phyloP scores from a whole-genome alignment of 2,888 invertebrate species.

The Ormyrus pomaceus region DNA sequence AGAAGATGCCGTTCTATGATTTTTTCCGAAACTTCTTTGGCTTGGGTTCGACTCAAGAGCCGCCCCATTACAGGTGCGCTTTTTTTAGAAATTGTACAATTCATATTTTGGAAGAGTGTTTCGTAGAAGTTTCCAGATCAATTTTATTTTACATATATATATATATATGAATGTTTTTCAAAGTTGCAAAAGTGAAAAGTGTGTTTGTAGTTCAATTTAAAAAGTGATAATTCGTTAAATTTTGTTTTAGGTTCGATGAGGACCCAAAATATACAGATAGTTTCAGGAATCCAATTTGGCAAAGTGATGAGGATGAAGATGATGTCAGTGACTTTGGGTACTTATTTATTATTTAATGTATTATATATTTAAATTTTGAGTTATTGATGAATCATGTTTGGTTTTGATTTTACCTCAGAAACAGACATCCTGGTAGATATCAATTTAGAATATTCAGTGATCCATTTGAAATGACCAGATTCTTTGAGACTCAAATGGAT shows the following conservation, averaged over 20 bases:
- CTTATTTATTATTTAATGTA: conserved; percentile 28
- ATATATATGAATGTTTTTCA: neutral
- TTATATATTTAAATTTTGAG: neutral
- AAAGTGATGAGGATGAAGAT: conserved; percentile 69
- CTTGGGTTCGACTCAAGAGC: conserved; percentile 56
- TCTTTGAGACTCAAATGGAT: conserved; percentile 80
- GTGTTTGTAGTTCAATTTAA: neutral
- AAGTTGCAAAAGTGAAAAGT: neutral
- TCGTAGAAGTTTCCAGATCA: conserved; percentile 11
- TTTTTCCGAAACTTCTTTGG: conserved; percentile 66
- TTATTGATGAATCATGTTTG: conserved; percentile 4
- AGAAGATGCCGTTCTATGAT: conserved; percentile 65
- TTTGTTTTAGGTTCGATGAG: conserved; percentile 44
- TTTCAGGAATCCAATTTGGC: conserved; percentile 73
- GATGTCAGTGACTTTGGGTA: conserved; percentile 69
- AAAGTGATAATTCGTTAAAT: neutral
- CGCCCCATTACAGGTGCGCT: conserved; percentile 60
- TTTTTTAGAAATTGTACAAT: conserved; percentile 31
- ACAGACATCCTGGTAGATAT: conserved; percentile 34
- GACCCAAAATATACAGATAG: conserved; percentile 61
- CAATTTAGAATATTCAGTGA: conserved; percentile 79
- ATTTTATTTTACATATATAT: neutral
- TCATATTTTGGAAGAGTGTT: neutral
- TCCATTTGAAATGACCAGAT: conserved; percentile 80
- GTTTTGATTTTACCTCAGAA: neutral